Percentiles rank a stretch among this genome's conserved stretches.
Conservation (phyloP, 2,113 vertebrate genomes). For the Burhinus bistriatus region DNA sequence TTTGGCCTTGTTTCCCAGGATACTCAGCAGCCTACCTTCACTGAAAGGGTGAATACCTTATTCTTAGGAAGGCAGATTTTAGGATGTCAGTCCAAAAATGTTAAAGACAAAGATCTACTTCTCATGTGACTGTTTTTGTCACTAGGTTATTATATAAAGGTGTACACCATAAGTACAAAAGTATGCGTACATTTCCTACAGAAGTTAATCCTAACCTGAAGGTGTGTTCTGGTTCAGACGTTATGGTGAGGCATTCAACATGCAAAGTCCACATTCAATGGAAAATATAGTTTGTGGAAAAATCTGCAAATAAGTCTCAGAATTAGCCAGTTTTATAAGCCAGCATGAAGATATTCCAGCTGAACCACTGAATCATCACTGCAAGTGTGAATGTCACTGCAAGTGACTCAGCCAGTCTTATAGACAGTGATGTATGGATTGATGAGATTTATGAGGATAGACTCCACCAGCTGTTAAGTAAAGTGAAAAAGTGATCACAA, state of each 20-base stretch:
- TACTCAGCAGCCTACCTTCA: not conserved
- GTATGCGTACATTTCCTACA: not conserved
- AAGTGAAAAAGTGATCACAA: not conserved
- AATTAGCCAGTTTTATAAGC: not conserved
- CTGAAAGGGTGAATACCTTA: not conserved
- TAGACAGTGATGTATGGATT: not conserved
- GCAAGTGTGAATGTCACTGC: not conserved
- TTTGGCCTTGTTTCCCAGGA: not conserved
- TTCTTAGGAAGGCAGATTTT: not conserved
- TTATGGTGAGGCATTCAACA: not conserved
- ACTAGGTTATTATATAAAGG: not conserved
- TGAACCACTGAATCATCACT: not conserved
- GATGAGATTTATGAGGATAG: not conserved
- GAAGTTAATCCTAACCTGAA: not conserved
- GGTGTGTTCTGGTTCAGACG: not conserved
- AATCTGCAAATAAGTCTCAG: not conserved
- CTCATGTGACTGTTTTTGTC: not conserved
- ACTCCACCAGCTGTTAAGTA: not conserved
- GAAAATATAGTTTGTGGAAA: not conserved
- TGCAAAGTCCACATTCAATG: not conserved
- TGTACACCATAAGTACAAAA: not conserved
- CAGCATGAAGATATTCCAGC: not conserved
- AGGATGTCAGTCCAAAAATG: not conserved
- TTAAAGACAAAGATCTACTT: not conserved
- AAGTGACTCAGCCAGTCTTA: not conserved